phyloP scores from a whole-genome alignment of 2,113 vertebrate species.

The Pluvianellus socialis region DNA sequence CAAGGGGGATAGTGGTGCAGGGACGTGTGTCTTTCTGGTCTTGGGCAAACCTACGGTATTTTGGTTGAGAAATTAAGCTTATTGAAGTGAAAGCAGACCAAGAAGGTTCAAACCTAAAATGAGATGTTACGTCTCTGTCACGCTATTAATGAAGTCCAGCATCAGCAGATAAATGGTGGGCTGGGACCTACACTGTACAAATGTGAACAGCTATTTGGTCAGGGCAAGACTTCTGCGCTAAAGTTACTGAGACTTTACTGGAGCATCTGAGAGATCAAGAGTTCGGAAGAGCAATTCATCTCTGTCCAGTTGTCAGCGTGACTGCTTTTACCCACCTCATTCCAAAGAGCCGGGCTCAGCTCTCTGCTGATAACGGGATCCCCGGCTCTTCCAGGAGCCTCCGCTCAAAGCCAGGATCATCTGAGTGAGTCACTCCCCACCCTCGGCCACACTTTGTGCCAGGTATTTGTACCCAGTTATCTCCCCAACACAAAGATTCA shows the following conservation, averaged over 20 bases:
- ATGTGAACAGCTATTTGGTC: neutral
- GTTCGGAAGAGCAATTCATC: neutral
- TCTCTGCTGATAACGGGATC: neutral
- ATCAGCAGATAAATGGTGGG: neutral
- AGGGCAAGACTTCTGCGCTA: neutral
- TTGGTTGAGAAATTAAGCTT: neutral
- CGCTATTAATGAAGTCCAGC: neutral
- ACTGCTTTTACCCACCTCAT: neutral
- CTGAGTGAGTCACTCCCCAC: fast-evolving
- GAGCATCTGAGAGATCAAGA: neutral
- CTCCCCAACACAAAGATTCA: neutral
- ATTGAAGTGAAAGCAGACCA: neutral
- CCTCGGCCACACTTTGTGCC: neutral
- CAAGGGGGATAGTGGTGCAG: neutral
- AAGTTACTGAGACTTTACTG: neutral
- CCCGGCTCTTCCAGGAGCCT: neutral
- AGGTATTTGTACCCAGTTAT: neutral
- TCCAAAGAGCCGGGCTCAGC: neutral
- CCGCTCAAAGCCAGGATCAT: neutral
- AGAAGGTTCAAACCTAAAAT: neutral
- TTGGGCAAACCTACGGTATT: neutral
- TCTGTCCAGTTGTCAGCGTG: neutral
- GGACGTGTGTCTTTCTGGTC: fast-evolving
- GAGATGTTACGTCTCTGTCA: neutral
- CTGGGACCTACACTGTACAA: neutral